Conservation (phyloP, 2,888 invertebrate genomes). For the Candidula unifasciata region DNA sequence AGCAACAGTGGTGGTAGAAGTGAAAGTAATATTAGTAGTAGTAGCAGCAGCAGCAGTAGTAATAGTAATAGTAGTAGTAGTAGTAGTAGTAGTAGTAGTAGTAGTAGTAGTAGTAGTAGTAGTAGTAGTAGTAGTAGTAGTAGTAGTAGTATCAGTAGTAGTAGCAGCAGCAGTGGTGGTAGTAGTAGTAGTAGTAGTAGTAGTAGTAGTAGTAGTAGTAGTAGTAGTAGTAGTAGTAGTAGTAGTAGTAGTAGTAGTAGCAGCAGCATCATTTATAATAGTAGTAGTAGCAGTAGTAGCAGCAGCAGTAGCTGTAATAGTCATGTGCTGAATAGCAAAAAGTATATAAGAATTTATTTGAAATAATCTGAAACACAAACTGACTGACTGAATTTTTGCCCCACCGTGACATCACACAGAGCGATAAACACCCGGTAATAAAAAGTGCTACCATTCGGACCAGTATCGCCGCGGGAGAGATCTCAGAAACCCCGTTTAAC, state of each 20-base stretch:
- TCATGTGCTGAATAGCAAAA: too few species aligned
- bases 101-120: constrained; percentile 40
- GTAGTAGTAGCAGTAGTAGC: constrained; percentile 38
- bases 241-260: constrained; percentile 44
- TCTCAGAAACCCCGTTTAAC: too few species aligned
- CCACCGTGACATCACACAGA: too few species aligned
- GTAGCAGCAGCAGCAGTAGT: not conserved
- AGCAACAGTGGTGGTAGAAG: too few species aligned
- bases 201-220: not conserved
- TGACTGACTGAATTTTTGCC: too few species aligned
- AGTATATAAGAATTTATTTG: too few species aligned
- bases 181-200: constrained; percentile 26
- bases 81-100: constrained; percentile 39
- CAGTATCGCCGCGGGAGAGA: too few species aligned
- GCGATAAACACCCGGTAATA: too few species aligned
- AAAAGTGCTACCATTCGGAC: too few species aligned
- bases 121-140: constrained; percentile 27
- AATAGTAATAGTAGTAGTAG: constrained; percentile 32
- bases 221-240: constrained; percentile 30
- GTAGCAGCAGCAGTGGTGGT: not conserved
- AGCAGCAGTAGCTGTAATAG: constrained; percentile 17
- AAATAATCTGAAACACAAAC: too few species aligned
- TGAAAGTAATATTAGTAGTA: too few species aligned
- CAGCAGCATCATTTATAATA: too few species aligned
- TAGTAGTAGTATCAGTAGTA: not conserved